Base-by-base conservation (phyloP, 2,797 vertebrate species). In the Acanthopagrus latus region DNA sequence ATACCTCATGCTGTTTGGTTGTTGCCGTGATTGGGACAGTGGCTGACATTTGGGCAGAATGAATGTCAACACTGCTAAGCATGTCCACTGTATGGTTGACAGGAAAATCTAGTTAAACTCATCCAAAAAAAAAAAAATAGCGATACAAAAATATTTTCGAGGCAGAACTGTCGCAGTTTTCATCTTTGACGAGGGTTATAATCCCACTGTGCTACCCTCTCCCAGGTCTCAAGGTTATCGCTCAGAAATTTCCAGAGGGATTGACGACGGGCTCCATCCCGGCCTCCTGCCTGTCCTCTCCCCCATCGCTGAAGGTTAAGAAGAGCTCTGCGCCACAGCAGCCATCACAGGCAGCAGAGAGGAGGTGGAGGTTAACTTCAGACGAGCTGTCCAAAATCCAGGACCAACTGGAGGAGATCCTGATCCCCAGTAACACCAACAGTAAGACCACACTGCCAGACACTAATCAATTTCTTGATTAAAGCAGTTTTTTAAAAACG, bases 241-340 rank as follows among this genome's bases (percentile, higher is more conserved):
- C 95, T 7, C 97, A 98, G 91, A 99, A 96, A 78, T 96, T 99
- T 78, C 97, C 97, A 0, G 96, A 96, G 62, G 96, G 97, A 7
- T 27, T 99, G 89, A 90, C 95, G 56, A 98, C 96, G 0, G 97
- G 98, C 65, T 92, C 94, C 0, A 81, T 98, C 29, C 97, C 98
- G 0, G 0, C 63, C 0, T 94, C 93, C 4, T 98, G 97, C 85
- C 89, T 92, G 7, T 83, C 94, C 2, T 23, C 92, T 17, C 47
- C 92, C 33, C 80, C 86, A 0, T 4, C 91, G 0, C 76, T 83
- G 1, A 91, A 88, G 17, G 46, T 83, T 50, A 94, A 82, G 4
- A 97, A 88, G 72, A 90, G 55, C 60, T 16, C 79, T 0, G 41
- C 59, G 0, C 88, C 83, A 1, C 88, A 81, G 29, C 88, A 71